Evolutionary conservation across 2,888 invertebrate genomes (phyloP).

Genomic region (Eupithecia centaureata): DNA sequence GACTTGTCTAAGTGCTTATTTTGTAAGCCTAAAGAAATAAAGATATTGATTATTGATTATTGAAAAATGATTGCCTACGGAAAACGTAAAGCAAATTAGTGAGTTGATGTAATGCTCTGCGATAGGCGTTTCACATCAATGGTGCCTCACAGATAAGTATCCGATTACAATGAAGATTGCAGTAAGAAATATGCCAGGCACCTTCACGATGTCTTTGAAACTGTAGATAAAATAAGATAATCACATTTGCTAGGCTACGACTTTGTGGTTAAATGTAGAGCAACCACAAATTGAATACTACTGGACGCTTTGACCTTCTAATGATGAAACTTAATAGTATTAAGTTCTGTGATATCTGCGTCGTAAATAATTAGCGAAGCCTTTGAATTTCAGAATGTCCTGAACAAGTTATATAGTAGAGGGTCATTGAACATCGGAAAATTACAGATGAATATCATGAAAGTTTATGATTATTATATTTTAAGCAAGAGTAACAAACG

Average conservation of each 20-base stretch:
- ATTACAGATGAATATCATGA: background rate
- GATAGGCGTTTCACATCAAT: background rate
- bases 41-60: no score
- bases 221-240: slow-evolving; percentile 3
- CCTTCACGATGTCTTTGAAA: background rate
- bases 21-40: no score
- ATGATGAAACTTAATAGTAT: background rate
- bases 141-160: background rate
- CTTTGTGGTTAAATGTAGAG: slow-evolving; percentile 5
- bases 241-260: background rate
- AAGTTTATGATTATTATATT: background rate
- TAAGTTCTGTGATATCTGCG: background rate
- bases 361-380: background rate
- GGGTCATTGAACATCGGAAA: background rate
- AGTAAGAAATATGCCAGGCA: slow-evolving; percentile 16
- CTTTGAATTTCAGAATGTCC: background rate
- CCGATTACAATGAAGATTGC: slow-evolving; percentile 18
- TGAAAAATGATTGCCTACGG: slow-evolving; percentile 9
- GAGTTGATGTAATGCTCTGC: background rate
- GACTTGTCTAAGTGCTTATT: no score
- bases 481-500: background rate
- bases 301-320: background rate
- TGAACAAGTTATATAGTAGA: background rate
- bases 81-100: slow-evolving; percentile 25
- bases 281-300: slow-evolving; percentile 18